Evolutionary conservation across 2,113 vertebrate genomes (phyloP).

Genomic region (Vireo altiloquus): DNA sequence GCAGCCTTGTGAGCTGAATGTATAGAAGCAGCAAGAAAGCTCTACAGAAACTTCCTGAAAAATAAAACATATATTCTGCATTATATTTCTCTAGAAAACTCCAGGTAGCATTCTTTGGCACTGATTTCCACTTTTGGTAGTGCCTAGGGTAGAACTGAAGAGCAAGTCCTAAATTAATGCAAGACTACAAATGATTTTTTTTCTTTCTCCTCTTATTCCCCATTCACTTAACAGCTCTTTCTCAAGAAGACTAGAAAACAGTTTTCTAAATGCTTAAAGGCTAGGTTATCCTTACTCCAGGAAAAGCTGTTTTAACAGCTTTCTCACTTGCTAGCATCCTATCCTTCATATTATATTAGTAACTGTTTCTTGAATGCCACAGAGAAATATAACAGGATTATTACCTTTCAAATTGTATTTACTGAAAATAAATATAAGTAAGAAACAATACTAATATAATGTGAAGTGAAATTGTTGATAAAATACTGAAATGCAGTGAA

Average conservation of each 20-base stretch:
- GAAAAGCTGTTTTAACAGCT: slow-evolving; percentile 2
- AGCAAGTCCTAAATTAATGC: not conserved
- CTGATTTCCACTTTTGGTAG: not conserved
- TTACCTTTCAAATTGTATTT: slow-evolving; percentile 69
- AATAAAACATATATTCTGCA: not conserved
- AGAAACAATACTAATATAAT: slow-evolving; percentile 46
- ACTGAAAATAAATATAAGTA: slow-evolving; percentile 58
- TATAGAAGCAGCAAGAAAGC: not conserved
- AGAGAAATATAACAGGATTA: slow-evolving; percentile 69
- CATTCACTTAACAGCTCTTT: not conserved
- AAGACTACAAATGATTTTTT: not conserved
- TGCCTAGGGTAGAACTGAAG: not conserved
- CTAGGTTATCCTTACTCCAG: not conserved
- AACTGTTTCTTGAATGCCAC: slow-evolving; percentile 66
- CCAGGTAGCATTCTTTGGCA: not conserved
- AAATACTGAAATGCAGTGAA: slow-evolving; percentile 15
- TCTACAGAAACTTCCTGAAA: not conserved
- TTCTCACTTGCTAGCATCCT: slow-evolving; percentile 52
- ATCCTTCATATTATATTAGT: slow-evolving; percentile 63
- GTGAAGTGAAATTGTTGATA: slow-evolving; percentile 51
- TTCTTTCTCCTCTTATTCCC: not conserved
- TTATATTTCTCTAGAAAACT: not conserved
- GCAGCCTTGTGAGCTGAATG: not conserved
- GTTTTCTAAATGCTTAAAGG: slow-evolving; percentile 19
- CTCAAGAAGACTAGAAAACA: not conserved